Evolutionary conservation across 2,888 invertebrate genomes (phyloP), one percentile per base, ranked within the genome.

Genomic region (Caenorhabditis macrosperma): DNA sequence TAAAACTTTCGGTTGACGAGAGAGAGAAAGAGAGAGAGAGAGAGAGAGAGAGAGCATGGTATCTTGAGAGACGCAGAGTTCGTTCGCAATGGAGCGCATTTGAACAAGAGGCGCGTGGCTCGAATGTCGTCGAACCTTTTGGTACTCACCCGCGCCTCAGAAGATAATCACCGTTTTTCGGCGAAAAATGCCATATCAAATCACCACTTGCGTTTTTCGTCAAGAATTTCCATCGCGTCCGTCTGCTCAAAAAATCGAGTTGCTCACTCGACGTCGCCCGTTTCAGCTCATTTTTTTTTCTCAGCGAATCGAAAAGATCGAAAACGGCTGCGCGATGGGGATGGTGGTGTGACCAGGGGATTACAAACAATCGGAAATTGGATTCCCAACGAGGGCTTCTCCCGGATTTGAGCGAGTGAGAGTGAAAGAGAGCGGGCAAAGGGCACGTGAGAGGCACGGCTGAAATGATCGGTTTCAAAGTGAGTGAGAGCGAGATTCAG

Each of bases 291-390:
- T 38, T 9, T 38, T 38, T 38, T 38, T 12, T 5, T 38, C 15
- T 38, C 15, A 10, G 2, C 12, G 38, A 38, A 38, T 38, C 15
- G 38, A 38, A 38, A 38, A 38, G 2, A 12, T 5, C 6, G 15
- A 38, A 5, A 38, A 15, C 9, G 38, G 6, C 10, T 7, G 33
- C 5, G 33, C 6, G 33, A 33, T 33, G 5, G 33, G 33, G 33
- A 10, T 33, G 5, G 5, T 38, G 3, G 38, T 2, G 3, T 38
- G 38, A 38, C 38, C 38, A 38, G 12, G 15, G 35, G 71, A 71
- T 71, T 61, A 61, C 15, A 54, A 71, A 61, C 60, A 61, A 71
- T 71, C 71, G 71, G 71, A 71, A 71, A 63, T 63, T 71, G 71
- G 55, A 71, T 61, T 54, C 44, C n/a, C n/a, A n/a, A n/a, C n/a